A percentile compares a stretch with the other conserved stretches of the same genome.
Conservation (phyloP, 2,888 invertebrate species). For the Alentia gelatinosa region DNA sequence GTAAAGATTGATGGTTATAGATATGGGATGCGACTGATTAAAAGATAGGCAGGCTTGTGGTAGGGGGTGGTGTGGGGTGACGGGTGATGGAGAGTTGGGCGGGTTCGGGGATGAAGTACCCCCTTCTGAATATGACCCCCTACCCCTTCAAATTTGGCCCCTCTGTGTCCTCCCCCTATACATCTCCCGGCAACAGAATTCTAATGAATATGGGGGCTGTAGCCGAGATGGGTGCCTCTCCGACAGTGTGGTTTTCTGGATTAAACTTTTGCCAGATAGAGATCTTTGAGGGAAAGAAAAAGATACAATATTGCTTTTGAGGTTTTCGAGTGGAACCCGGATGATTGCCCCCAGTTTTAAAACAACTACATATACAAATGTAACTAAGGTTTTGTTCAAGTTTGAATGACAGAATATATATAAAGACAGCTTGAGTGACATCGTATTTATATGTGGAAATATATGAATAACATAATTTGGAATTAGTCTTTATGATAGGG, state of each 20-base stretch:
- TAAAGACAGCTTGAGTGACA: too few relatives aligned
- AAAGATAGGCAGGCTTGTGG: background rate
- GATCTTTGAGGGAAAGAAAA: too few relatives aligned
- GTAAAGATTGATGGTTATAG: background rate
- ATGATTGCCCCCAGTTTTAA: too few relatives aligned
- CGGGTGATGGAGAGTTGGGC: conserved; percentile 18
- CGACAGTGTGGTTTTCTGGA: background rate
- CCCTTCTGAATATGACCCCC: background rate
- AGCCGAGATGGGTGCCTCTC: background rate
- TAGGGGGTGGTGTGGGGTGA: background rate
- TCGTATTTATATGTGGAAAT: too few relatives aligned
- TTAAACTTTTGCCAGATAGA: background rate
- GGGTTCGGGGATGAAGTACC: conserved; percentile 11
- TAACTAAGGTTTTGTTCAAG: too few relatives aligned
- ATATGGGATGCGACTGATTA: conserved; percentile 20
- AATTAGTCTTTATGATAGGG: too few relatives aligned
- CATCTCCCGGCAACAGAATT: background rate
- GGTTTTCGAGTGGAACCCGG: too few relatives aligned
- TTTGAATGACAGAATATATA: too few relatives aligned
- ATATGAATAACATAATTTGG: too few relatives aligned
- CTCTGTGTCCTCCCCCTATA: background rate
- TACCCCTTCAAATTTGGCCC: background rate
- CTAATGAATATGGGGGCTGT: background rate
- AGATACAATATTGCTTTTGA: too few relatives aligned
- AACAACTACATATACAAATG: too few relatives aligned